Evolutionary conservation across 2,888 invertebrate species (phyloP).

Genomic region (Coenonympha arcania): DNA sequence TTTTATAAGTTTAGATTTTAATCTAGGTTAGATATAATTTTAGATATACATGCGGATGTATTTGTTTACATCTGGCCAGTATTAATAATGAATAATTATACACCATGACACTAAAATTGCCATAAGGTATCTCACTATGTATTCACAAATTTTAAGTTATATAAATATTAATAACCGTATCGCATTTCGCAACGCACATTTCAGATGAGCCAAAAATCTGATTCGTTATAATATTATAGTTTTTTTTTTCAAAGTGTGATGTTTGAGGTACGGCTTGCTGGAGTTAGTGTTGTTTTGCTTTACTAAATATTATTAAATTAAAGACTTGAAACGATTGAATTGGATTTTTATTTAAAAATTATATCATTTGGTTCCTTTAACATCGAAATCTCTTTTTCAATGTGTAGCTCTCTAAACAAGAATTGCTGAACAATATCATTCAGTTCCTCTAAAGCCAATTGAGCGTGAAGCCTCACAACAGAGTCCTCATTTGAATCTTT

Average conservation of each 20-base stretch:
- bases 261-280: not conserved
- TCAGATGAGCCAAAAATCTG: not conserved
- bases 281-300: not conserved
- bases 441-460: constrained; percentile 84
- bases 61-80: constrained; percentile 28
- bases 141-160: constrained; percentile 1
- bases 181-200: not conserved
- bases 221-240: too few relatives aligned
- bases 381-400: constrained; percentile 74
- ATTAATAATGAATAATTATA: constrained; percentile 22
- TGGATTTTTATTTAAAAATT: constrained; percentile 41
- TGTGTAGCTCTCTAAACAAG: constrained; percentile 72
- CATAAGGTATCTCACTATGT: constrained; percentile 17
- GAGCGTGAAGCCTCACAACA: constrained; percentile 81
- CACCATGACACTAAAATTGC: constrained; percentile 22
- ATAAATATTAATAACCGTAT: not conserved
- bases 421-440: constrained; percentile 78
- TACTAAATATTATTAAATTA: constrained; percentile 23
- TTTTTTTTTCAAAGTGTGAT: not conserved
- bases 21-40: not conserved
- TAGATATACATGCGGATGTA: constrained; percentile 12
- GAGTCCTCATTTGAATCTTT: constrained; percentile 77
- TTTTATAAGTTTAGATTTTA: not conserved
- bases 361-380: constrained; percentile 36
- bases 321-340: constrained; percentile 17